These are phyloP conservation scores for Laticauda colubrina DNA, from an alignment of 2,113 vertebrate genomes.

Conservation along the genomic window DNA sequence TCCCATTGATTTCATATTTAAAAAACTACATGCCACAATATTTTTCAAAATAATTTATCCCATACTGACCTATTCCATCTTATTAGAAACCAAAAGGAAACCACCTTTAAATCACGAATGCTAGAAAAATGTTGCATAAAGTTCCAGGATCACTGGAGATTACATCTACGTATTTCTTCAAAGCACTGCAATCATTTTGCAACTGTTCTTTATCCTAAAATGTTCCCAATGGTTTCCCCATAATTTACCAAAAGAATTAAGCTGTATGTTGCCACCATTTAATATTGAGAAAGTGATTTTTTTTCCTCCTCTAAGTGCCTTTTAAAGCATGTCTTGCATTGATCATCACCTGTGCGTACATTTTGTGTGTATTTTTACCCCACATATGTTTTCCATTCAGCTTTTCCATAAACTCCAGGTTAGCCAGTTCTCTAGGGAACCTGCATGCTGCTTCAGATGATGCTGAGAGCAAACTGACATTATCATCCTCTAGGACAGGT, in stretches of 20 bases:
- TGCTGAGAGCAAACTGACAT: constrained; percentile 69
- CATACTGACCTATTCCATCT: neutral
- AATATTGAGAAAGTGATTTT: constrained; percentile 11
- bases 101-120: neutral
- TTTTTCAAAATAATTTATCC: neutral
- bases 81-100: neutral
- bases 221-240: neutral
- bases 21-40: neutral
- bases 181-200: neutral
- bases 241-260: neutral
- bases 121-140: neutral
- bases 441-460: constrained; percentile 76
- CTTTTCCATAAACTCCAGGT: constrained; percentile 83
- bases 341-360: constrained; percentile 36
- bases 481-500: constrained; percentile 66
- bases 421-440: constrained; percentile 92
- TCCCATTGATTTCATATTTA: neutral
- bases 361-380: constrained; percentile 50
- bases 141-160: neutral
- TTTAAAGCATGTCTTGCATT: constrained; percentile 43
- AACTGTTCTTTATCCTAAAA: neutral
- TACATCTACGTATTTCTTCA: neutral
- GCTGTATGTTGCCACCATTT: neutral
- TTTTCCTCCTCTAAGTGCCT: neutral
- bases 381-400: constrained; percentile 71